Conservation (phyloP, 2,888 invertebrate species). For the Macrophya alboannulata region DNA sequence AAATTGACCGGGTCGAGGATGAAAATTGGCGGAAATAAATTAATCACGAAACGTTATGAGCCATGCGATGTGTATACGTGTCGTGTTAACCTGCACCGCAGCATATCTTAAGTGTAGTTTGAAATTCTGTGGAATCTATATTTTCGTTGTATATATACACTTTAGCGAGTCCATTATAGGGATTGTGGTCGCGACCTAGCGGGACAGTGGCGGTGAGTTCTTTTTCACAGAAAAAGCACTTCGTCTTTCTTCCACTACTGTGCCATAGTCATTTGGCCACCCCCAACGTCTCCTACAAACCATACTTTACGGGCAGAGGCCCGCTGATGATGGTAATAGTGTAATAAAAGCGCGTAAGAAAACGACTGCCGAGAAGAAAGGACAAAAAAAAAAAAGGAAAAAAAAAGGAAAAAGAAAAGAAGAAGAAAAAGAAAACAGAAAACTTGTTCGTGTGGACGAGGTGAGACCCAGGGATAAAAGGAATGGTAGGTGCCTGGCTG, state of each 20-base stretch:
- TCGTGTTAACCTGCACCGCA: not conserved
- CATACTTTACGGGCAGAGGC: constrained; percentile 67
- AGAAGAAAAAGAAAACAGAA: constrained; percentile 20
- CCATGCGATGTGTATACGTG: not conserved
- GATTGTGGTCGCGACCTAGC: constrained; percentile 76
- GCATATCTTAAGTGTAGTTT: not conserved
- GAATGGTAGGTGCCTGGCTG: constrained; percentile 40
- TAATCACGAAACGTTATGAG: not conserved
- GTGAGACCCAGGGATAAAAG: constrained; percentile 46
- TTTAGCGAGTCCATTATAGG: constrained; percentile 78
- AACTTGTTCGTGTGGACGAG: constrained; percentile 41
- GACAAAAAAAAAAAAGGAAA: not conserved
- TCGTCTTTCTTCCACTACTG: constrained; percentile 63
- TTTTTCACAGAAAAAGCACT: constrained; percentile 64
- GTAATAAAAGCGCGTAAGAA: constrained; percentile 70
- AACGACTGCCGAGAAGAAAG: constrained; percentile 64
- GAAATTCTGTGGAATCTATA: constrained; percentile 34
- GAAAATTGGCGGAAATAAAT: not conserved
- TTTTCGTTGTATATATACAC: constrained; percentile 62
- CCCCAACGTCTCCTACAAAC: constrained; percentile 62
- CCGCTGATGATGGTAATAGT: constrained; percentile 68
- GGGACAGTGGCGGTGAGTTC: constrained; percentile 66
- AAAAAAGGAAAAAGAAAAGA: not conserved
- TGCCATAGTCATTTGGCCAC: constrained; percentile 60
- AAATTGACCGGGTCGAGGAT: not conserved